These are phyloP conservation scores for Galeruca laticollis DNA, from an alignment of 2,888 invertebrate species.

Conservation along the genomic window DNA sequence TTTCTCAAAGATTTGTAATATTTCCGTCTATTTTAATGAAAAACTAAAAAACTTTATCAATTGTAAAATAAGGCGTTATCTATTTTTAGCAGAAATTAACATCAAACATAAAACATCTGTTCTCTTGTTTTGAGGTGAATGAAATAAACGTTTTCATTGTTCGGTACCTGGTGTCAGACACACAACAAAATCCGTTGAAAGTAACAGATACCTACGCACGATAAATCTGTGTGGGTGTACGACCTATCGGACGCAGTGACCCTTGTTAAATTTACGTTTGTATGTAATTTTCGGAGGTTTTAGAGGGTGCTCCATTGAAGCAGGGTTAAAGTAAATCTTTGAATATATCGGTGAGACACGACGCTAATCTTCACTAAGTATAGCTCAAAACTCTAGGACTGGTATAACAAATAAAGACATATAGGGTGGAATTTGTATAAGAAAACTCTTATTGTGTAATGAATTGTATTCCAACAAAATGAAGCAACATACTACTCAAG, in stretches of 20 bases:
- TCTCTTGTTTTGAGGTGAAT: neutral
- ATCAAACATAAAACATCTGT: neutral
- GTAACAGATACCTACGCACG: neutral
- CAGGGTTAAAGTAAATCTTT: neutral
- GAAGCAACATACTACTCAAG: no score
- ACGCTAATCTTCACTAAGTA: neutral
- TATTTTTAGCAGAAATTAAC: no score
- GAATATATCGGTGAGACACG: neutral
- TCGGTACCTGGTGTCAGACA: neutral
- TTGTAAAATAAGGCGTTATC: no score
- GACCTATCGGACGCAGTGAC: conserved; percentile 20
- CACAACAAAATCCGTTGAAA: conserved; percentile 6
- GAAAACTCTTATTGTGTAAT: no score
- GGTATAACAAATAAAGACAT: no score
- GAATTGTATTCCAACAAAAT: no score
- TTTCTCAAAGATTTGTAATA: no score
- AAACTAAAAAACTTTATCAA: no score
- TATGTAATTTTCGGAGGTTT: conserved; percentile 18
- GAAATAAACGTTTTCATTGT: neutral
- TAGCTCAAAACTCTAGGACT: neutral
- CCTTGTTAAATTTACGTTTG: conserved; percentile 18
- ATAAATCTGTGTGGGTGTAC: conserved; percentile 18
- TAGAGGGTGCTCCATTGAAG: conserved; percentile 1
- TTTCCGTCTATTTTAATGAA: no score
- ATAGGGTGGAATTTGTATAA: no score